phyloP scores from a whole-genome alignment of 2,888 invertebrate species.

The Euzetes globulus region DNA sequence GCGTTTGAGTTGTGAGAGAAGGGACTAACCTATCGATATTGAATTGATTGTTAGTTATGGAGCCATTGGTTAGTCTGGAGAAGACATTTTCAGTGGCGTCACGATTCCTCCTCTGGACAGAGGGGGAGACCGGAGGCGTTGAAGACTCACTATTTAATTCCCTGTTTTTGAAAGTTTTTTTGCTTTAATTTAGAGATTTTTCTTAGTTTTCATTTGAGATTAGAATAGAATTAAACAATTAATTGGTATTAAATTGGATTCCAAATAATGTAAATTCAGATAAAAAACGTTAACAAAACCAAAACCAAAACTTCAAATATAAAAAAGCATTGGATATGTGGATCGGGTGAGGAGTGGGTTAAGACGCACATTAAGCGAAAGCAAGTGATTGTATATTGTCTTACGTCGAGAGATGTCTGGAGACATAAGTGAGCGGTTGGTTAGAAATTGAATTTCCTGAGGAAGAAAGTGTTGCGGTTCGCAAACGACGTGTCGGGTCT shows the following conservation, averaged over 20 bases:
- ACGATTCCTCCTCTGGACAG: conserved; percentile 47
- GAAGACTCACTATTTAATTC: conserved; percentile 41
- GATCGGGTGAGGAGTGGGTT: neutral
- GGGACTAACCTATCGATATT: conserved; percentile 41
- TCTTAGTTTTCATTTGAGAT: neutral
- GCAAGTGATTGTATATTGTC: conserved; percentile 12
- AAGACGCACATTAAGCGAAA: neutral
- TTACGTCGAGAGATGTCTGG: conserved; percentile 28
- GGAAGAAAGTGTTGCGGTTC: conserved; percentile 16
- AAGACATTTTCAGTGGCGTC: conserved; percentile 63
- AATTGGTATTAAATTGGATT: neutral
- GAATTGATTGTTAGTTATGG: conserved; percentile 49
- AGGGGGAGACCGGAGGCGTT: conserved; percentile 57
- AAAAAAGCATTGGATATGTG: neutral
- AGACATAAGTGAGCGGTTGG: conserved; percentile 26
- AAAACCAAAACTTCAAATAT: neutral
- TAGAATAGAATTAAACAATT: neutral
- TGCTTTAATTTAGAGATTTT: conserved; percentile 37
- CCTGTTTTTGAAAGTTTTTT: conserved; percentile 5
- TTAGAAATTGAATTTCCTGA: conserved; percentile 23
- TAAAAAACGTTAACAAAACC: neutral
- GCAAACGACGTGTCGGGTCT: conserved; percentile 11
- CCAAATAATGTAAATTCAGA: neutral
- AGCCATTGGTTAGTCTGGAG: conserved; percentile 60
- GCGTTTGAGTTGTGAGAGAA: neutral